phyloP scores from a whole-genome alignment of 2,797 vertebrate species.

The Labroides dimidiatus region DNA sequence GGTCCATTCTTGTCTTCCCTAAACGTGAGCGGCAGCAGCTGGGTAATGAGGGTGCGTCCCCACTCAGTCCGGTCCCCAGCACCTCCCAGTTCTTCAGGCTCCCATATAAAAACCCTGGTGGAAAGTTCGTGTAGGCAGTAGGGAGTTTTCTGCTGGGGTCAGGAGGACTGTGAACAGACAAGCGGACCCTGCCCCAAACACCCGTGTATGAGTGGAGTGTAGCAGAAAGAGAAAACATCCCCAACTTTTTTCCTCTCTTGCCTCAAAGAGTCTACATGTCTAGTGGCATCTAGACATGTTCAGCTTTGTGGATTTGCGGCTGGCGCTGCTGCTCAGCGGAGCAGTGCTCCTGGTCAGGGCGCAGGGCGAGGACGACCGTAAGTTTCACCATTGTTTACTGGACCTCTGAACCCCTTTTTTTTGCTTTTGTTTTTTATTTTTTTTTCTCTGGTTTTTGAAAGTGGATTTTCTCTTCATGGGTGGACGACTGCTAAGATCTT shows the following conservation, averaged over 20 bases:
- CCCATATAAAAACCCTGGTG: conserved; percentile 91
- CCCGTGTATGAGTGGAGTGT: conserved; percentile 95
- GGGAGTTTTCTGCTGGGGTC: conserved; percentile 97
- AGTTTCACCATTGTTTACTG: conserved; percentile 76
- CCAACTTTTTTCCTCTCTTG: conserved; percentile 86
- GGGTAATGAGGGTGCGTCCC: conserved; percentile 77
- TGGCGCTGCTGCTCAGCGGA: conserved; percentile 94
- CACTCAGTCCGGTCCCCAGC: conserved; percentile 76
- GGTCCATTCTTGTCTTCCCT: conserved; percentile 78
- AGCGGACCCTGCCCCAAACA: conserved; percentile 86
- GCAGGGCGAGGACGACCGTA: conserved; percentile 96
- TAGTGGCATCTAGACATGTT: conserved; percentile 97
- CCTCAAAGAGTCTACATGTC: conserved; percentile 99
- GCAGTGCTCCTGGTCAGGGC: conserved; percentile 91
- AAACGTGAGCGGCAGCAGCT: conserved; percentile 76
- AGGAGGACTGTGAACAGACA: conserved; percentile 84
- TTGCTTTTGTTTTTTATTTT: conserved; percentile 17
- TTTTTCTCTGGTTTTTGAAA: conserved; percentile 48
- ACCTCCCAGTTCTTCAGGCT: conserved; percentile 84
- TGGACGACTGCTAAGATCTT: conserved; percentile 63
- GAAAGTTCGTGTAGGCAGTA: conserved; percentile 92
- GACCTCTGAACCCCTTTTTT: conserved; percentile 57
- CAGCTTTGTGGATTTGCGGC: conserved; percentile 99
- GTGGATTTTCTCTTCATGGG: conserved; percentile 64
- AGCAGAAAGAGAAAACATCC: conserved; percentile 88